Evolutionary conservation across 2,797 vertebrate species (phyloP).

Genomic region (Falco peregrinus): DNA sequence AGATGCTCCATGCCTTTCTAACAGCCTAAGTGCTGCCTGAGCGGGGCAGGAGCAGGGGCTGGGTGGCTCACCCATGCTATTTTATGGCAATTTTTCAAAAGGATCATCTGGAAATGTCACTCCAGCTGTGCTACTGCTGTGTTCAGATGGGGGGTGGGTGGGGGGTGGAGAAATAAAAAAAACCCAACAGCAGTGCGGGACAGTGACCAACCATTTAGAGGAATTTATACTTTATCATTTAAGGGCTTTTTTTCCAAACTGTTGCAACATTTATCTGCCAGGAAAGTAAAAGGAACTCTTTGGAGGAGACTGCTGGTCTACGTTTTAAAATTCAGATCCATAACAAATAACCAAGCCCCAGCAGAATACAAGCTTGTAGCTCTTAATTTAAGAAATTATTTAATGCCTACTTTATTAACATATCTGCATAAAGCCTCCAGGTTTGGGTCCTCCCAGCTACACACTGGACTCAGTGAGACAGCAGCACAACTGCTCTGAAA

Average conservation of each 20-base stretch:
- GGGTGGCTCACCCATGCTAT: rapidly evolving
- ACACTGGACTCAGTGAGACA: background rate
- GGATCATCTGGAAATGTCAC: background rate
- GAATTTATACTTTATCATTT: background rate
- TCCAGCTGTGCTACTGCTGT: background rate
- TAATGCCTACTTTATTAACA: background rate
- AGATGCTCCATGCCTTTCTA: background rate
- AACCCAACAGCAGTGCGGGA: background rate
- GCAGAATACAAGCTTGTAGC: background rate
- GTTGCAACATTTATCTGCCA: background rate
- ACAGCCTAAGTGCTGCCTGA: background rate
- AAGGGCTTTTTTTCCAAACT: background rate
- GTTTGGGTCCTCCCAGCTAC: background rate
- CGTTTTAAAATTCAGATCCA: background rate
- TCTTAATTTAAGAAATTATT: background rate
- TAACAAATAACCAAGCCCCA: background rate
- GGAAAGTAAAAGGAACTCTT: background rate
- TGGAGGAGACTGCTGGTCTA: background rate
- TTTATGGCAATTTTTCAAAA: background rate
- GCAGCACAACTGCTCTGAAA: background rate
- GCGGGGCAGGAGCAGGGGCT: background rate
- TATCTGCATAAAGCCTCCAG: background rate
- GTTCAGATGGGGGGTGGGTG: background rate
- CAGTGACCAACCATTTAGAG: background rate
- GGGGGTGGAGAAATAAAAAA: background rate